phyloP scores from a whole-genome alignment of 2,113 vertebrate species.

The Loxodonta africana region DNA sequence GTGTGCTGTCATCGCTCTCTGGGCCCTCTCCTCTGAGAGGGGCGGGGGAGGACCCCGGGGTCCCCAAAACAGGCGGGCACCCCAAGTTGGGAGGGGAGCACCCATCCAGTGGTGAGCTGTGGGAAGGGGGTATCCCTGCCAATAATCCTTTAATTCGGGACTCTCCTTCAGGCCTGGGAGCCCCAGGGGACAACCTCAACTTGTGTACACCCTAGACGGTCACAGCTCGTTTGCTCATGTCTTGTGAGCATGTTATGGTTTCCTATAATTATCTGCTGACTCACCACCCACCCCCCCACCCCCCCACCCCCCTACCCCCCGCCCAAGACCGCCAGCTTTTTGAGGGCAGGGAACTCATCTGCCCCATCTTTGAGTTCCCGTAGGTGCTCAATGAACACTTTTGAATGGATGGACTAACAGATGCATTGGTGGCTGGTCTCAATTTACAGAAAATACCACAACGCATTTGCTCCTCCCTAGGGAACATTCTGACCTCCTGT shows the following conservation, averaged over 20 bases:
- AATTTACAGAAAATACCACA: neutral
- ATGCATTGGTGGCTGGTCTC: neutral
- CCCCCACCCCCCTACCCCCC: neutral
- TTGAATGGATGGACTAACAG: neutral
- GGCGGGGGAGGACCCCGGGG: neutral
- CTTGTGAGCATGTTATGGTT: neutral
- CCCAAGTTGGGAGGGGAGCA: neutral
- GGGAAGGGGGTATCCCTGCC: neutral
- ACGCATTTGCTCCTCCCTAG: neutral
- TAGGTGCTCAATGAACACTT: neutral
- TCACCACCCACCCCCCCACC: neutral
- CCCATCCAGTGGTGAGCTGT: neutral
- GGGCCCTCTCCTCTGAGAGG: conserved; percentile 56
- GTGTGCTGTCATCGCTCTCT: conserved; percentile 86
- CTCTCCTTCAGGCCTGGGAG: neutral
- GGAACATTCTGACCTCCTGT: neutral
- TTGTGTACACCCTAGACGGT: neutral
- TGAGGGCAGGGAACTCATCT: conserved; percentile 63
- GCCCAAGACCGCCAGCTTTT: conserved; percentile 32
- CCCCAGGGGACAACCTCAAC: neutral
- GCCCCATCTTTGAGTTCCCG: neutral
- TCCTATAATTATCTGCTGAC: conserved; percentile 44
- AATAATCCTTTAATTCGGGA: neutral
- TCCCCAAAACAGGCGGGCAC: neutral
- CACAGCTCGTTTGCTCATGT: neutral